Conservation (phyloP, 2,797 vertebrate species). For the Microctenopoma steveboyesi region DNA sequence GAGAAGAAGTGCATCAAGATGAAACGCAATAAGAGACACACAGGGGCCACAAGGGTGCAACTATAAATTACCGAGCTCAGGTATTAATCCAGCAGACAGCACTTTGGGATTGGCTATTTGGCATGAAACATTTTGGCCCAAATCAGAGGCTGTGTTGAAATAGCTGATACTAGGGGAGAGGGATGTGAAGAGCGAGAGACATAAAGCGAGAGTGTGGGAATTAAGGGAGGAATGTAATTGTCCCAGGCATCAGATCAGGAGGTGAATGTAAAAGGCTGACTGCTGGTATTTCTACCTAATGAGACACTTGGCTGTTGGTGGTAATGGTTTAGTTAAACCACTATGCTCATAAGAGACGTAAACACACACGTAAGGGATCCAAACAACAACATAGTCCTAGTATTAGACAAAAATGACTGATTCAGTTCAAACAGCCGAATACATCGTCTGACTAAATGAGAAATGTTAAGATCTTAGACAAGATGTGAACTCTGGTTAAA, state of each 20-base stretch:
- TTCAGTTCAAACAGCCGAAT: too few species aligned
- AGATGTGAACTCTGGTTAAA: too few species aligned
- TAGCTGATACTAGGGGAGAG: conserved; percentile 58
- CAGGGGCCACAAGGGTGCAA: conserved; percentile 68
- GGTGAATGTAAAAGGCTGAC: conserved; percentile 62
- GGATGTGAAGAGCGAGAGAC: conserved; percentile 46
- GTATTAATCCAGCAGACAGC: conserved; percentile 75
- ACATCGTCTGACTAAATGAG: too few species aligned
- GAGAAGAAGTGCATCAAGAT: conserved; percentile 36
- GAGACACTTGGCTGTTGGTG: conserved; percentile 67
- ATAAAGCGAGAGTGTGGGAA: conserved; percentile 42
- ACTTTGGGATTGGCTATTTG: conserved; percentile 72
- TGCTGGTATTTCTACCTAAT: conserved; percentile 72
- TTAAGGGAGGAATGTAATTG: conserved; percentile 36
- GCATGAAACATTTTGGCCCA: conserved; percentile 68
- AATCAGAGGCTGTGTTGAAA: conserved; percentile 65
- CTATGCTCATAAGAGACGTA: conserved; percentile 31
- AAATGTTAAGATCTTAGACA: too few species aligned
- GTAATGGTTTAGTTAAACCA: conserved; percentile 41
- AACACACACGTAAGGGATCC: conserved; percentile 24
- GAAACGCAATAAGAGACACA: conserved; percentile 21
- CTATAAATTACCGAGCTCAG: conserved; percentile 74
- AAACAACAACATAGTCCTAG: conserved; percentile 21
- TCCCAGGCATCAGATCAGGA: conserved; percentile 60
- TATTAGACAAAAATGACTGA: too few species aligned